A percentile compares a stretch with the other conserved stretches of the same genome.
These are phyloP conservation scores for Coreius guichenoti DNA, from an alignment of 2,797 vertebrate genomes.

Conservation along the genomic window DNA sequence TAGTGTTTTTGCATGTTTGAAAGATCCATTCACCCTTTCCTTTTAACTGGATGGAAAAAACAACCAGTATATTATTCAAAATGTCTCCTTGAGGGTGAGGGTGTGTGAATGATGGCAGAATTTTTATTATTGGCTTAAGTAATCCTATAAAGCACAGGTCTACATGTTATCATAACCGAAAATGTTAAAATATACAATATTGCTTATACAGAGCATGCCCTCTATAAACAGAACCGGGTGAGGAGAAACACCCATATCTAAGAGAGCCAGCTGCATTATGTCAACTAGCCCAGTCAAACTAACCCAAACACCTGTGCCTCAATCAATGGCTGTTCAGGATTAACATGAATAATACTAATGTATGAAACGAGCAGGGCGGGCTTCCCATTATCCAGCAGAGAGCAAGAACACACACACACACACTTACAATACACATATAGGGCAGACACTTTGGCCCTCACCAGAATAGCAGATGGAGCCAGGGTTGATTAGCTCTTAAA, in stretches of 20 bases:
- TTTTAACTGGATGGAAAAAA: neutral
- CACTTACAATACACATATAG: slow-evolving; percentile 2
- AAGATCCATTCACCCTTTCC: neutral
- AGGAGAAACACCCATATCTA: slow-evolving; percentile 16
- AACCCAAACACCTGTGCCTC: slow-evolving; percentile 24
- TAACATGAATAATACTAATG: neutral
- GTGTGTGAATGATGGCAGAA: neutral
- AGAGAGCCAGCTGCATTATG: slow-evolving; percentile 22
- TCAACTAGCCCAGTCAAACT: slow-evolving; percentile 8
- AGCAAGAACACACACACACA: neutral
- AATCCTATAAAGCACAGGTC: slow-evolving; percentile 6
- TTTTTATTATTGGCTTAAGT: neutral
- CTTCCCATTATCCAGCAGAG: neutral
- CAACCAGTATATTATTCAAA: neutral
- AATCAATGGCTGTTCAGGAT: neutral
- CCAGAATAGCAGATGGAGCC: slow-evolving; percentile 18
- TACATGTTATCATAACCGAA: slow-evolving; percentile 19
- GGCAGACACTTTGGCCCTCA: slow-evolving; percentile 22
- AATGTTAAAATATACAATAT: neutral
- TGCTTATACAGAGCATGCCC: neutral
- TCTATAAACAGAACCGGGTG: slow-evolving; percentile 24
- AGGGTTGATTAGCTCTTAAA: slow-evolving; percentile 41
- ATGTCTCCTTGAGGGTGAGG: neutral
- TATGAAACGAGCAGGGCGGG: neutral
- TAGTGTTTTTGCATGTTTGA: no score